Conservation (phyloP, 2,888 invertebrate species). For the Rugalucina vietnamica region DNA sequence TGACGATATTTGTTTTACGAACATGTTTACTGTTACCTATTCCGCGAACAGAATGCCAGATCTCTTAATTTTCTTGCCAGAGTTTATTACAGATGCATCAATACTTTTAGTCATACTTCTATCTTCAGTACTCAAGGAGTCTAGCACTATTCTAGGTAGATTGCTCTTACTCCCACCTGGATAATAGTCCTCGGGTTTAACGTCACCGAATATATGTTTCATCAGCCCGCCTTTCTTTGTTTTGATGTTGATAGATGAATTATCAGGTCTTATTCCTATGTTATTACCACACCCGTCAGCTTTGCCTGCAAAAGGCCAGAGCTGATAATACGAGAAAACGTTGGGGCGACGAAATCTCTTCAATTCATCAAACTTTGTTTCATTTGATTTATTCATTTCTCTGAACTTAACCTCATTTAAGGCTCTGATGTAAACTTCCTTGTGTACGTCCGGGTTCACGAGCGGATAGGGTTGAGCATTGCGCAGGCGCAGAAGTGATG, state of each 20-base stretch:
- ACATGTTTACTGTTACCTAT: too few relatives aligned
- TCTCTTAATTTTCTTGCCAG: background rate
- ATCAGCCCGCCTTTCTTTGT: constrained; percentile 63
- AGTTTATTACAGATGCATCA: background rate
- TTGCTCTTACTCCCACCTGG: constrained; percentile 37
- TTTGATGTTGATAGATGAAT: constrained; percentile 33
- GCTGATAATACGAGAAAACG: constrained; percentile 65
- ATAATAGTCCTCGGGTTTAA: constrained; percentile 61
- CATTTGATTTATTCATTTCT: constrained; percentile 15
- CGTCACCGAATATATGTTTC: constrained; percentile 68
- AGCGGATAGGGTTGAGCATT: constrained; percentile 47
- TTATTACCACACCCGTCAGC: background rate
- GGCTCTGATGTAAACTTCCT: constrained; percentile 61
- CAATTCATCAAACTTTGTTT: constrained; percentile 30
- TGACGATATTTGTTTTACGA: too few relatives aligned
- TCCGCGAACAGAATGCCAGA: background rate
- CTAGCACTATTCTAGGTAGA: background rate
- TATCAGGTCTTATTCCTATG: constrained; percentile 49
- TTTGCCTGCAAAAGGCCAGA: constrained; percentile 40
- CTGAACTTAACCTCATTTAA: constrained; percentile 52
- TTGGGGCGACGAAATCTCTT: constrained; percentile 50
- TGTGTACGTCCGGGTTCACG: constrained; percentile 61
- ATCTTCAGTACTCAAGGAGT: background rate
- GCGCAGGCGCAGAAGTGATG: constrained; percentile 26
- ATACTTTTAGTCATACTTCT: constrained; percentile 7